A percentile compares a stretch with the other conserved stretches of the same genome.
Evolutionary conservation across 2,797 vertebrate genomes (phyloP).

Genomic region (Cyclura pinguis): DNA sequence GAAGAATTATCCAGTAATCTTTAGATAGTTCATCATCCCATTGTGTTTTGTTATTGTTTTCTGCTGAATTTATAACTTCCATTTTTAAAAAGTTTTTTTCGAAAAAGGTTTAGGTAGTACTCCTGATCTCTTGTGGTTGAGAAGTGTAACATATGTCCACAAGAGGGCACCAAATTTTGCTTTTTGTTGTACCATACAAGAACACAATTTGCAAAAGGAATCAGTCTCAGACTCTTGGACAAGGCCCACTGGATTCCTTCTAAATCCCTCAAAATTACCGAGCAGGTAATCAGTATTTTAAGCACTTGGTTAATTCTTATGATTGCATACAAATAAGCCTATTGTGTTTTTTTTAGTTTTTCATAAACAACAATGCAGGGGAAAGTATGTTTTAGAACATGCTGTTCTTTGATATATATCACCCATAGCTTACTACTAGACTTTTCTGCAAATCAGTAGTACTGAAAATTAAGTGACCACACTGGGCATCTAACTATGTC

Average conservation of each 20-base stretch:
- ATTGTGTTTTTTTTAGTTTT: constrained; percentile 8
- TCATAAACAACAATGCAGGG: background rate
- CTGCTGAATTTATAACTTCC: no score
- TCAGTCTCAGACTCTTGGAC: constrained; percentile 13
- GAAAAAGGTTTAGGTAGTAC: background rate
- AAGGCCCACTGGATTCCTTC: background rate
- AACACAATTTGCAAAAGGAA: constrained; percentile 23
- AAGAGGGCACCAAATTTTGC: constrained; percentile 80
- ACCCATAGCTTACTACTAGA: background rate
- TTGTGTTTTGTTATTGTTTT: no score
- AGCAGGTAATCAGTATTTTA: constrained; percentile 13
- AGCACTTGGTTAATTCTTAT: constrained; percentile 26
- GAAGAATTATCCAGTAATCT: no score
- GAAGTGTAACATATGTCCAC: constrained; percentile 72
- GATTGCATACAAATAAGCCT: background rate
- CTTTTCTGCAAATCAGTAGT: background rate
- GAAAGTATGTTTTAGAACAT: background rate
- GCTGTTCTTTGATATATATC: background rate
- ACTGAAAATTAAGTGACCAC: background rate
- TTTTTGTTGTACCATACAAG: constrained; percentile 41
- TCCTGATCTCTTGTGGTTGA: constrained; percentile 26
- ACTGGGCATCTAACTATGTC: background rate
- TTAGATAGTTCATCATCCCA: no score
- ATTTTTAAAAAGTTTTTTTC: no score
- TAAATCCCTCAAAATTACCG: constrained; percentile 17